phyloP scores from a whole-genome alignment of 2,113 vertebrate species.

The Alethe diademata region DNA sequence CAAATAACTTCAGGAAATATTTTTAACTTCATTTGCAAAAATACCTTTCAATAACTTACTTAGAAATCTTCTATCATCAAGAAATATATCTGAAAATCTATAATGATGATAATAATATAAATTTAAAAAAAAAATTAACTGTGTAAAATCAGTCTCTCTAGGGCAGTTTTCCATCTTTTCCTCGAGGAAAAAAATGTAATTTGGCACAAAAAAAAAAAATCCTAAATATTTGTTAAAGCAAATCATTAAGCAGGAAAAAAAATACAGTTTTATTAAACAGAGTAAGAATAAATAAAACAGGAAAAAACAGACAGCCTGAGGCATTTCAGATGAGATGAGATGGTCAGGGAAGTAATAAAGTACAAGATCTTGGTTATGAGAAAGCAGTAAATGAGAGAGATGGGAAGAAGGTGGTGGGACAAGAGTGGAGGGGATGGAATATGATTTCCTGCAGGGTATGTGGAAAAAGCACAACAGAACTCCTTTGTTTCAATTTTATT shows the following conservation, averaged over 20 bases:
- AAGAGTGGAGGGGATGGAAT: neutral
- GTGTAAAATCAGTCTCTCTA: neutral
- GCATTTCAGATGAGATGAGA: neutral
- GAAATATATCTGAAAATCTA: neutral
- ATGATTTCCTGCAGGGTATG: neutral
- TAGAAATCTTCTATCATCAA: neutral
- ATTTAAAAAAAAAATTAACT: neutral
- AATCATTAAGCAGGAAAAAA: neutral
- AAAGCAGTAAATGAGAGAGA: neutral
- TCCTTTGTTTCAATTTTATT: constrained; percentile 29
- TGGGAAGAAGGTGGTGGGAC: neutral
- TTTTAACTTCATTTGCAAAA: neutral
- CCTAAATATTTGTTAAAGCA: neutral
- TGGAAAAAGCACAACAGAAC: neutral
- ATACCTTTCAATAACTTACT: neutral
- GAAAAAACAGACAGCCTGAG: neutral
- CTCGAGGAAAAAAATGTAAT: neutral
- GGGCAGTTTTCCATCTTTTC: neutral
- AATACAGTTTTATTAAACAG: neutral
- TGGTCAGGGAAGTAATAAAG: neutral
- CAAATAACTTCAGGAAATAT: neutral
- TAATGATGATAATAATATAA: neutral
- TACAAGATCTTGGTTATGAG: neutral
- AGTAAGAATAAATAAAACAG: neutral
- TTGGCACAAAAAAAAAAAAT: neutral